These are phyloP conservation scores for Darevskia mixta DNA, from an alignment of 2,797 vertebrate genomes.

Conservation along the genomic window DNA sequence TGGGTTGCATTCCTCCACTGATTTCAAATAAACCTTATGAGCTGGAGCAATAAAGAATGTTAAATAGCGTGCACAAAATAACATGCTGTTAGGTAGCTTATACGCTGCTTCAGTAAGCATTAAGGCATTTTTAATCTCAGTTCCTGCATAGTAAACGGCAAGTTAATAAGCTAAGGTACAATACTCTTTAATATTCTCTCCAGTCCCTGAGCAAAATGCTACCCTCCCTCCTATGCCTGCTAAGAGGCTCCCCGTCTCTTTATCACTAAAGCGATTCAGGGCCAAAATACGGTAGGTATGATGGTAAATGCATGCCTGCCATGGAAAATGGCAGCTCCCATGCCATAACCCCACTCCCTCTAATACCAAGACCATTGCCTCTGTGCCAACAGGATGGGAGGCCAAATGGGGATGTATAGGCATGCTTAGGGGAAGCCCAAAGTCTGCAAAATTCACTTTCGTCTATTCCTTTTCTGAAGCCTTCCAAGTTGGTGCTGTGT, in stretches of 20 bases:
- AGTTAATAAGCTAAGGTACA: conserved; percentile 70
- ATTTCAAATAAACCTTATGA: conserved; percentile 75
- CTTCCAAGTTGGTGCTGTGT: too few species aligned
- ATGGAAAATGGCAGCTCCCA: not conserved
- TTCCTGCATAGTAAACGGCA: conserved; percentile 66
- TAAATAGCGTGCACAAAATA: conserved; percentile 71
- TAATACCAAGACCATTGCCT: not conserved
- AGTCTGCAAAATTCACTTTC: too few species aligned
- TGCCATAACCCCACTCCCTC: not conserved
- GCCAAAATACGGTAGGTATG: not conserved
- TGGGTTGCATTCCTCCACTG: conserved; percentile 72
- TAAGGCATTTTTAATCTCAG: conserved; percentile 74
- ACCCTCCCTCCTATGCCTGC: conserved; percentile 14
- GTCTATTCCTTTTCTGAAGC: too few species aligned
- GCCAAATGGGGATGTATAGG: not conserved
- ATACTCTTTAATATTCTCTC: conserved; percentile 58
- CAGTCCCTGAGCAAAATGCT: conserved; percentile 40
- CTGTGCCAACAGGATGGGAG: not conserved
- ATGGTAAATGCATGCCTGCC: not conserved
- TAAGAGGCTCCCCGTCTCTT: conserved; percentile 51
- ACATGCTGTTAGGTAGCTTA: conserved; percentile 70
- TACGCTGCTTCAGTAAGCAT: conserved; percentile 76
- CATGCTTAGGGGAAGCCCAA: not conserved
- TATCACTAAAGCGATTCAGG: conserved; percentile 42
- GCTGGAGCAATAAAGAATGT: conserved; percentile 71